Evolutionary conservation across 64 coral and sea anemone genomes (phyloP).

Genomic region (Porites lutea): DNA sequence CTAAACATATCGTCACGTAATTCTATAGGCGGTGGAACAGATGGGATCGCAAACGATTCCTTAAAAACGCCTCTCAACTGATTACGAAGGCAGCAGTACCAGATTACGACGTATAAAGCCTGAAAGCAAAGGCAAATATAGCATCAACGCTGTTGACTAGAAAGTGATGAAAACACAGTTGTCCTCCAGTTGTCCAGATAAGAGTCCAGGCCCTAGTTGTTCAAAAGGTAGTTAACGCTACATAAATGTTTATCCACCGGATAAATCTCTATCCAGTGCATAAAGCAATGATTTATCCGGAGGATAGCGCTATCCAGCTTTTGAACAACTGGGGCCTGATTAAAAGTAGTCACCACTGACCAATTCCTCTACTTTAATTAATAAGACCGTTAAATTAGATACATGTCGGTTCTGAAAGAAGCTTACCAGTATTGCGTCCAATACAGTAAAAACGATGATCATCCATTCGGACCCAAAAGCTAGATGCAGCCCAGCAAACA

Average conservation of each 20-base stretch:
- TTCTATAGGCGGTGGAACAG: constrained; percentile 76
- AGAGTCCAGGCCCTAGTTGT: too few relatives aligned
- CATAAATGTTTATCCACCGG: too few relatives aligned
- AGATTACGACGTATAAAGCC: constrained; percentile 96
- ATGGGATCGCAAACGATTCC: constrained; percentile 69
- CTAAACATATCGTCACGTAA: constrained; percentile 89
- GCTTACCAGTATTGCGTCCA: constrained; percentile 88
- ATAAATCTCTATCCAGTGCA: too few relatives aligned
- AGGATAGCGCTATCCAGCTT: too few relatives aligned
- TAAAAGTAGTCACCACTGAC: too few relatives aligned
- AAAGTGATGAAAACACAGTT: not conserved
- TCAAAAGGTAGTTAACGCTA: too few relatives aligned
- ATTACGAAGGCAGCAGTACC: constrained; percentile 94
- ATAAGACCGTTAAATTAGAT: too few relatives aligned
- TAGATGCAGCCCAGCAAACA: constrained; percentile 94
- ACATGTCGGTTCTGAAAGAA: too few relatives aligned
- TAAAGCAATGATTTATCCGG: too few relatives aligned
- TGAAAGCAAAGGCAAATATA: constrained; percentile 24
- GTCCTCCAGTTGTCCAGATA: too few relatives aligned
- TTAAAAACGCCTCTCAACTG: constrained; percentile 92
- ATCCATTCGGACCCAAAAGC: constrained; percentile 88
- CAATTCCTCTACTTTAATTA: too few relatives aligned
- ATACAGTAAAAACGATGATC: constrained; percentile 80
- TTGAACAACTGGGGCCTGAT: too few relatives aligned
- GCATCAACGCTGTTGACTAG: not conserved